Evolutionary conservation across 2,797 vertebrate species (phyloP), one percentile per base, ranked within the genome.

Genomic region (Lerista edwardsae): DNA sequence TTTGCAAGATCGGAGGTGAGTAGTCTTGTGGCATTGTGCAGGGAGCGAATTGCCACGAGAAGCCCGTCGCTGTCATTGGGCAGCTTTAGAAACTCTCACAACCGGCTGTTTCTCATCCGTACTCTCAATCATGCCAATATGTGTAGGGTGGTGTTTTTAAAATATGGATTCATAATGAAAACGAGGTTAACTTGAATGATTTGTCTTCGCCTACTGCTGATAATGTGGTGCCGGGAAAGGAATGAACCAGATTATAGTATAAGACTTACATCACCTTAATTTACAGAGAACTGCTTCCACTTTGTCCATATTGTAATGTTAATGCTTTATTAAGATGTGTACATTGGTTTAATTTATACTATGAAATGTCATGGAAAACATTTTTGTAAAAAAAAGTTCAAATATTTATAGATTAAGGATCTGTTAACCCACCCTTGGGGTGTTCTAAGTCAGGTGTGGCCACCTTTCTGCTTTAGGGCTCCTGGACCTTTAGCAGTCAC

Each of bases 321-420:
- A 64, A 55, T 0, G 1, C 87, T 61, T 89, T 65, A 83, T 62
- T 79, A 77, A 84, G 36, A 51, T 29, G 65, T 80, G 75, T 21
- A 87, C 84, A 90, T 91, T 87, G 75, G 4, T 88, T 87, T 61
- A 83, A 81, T 68, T 75, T 39, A 74, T 87, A 64, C 83, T 87
- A 88, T 85, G 67, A 89, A 47, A 41, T 71, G 27, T 87, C 88
- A 55, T 7, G 44, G 71, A 71, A 3, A 89, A n/a, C 86, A 90
- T 71, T 59, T 31, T 86, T 91, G 51, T 78, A 29, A 72, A 15
- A 83, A 80, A 69, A 69, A 9, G n/a, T 76, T 1, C 62, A 12
- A 75, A 83, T 89, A 90, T 93, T 93, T 90, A 83, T 77, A 86
- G 91, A 86, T 80, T 82, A 91, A 88, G 84, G 82, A 92, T 77